A percentile compares a stretch with the other conserved stretches of the same genome.
These are phyloP conservation scores for Scyliorhinus canicula DNA, from an alignment of 2,797 vertebrate species.

Conservation along the genomic window DNA sequence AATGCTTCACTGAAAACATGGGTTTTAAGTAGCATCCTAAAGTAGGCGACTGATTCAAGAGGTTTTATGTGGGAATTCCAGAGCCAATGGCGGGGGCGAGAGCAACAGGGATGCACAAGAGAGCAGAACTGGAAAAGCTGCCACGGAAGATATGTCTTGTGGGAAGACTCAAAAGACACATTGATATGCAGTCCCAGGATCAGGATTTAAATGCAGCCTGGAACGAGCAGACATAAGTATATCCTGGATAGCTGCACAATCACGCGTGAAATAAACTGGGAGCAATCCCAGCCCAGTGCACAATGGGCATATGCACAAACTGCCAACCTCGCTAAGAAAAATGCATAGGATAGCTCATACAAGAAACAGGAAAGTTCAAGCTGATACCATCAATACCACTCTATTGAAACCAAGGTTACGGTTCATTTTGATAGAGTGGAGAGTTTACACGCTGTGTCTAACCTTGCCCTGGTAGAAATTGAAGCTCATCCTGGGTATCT, in stretches of 20 bases:
- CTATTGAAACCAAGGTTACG: background rate
- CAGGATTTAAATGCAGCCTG: background rate
- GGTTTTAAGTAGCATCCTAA: background rate
- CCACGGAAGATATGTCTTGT: background rate
- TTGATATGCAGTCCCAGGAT: background rate
- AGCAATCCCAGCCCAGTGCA: background rate
- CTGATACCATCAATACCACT: background rate
- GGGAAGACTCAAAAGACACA: background rate
- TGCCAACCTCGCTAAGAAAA: background rate
- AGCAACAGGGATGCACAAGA: background rate
- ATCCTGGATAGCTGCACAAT: background rate
- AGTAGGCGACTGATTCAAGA: background rate
- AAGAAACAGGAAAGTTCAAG: constrained; percentile 11
- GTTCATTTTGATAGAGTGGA: background rate
- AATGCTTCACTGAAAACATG: background rate
- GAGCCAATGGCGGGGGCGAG: too few relatives aligned
- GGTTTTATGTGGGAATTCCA: background rate
- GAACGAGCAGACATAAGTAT: too few relatives aligned
- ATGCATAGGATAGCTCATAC: background rate
- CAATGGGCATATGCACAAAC: background rate
- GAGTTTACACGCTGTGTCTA: background rate
- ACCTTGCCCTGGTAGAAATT: background rate
- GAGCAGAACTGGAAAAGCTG: background rate
- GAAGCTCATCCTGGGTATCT: background rate
- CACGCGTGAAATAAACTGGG: background rate